These are phyloP conservation scores for Lepidurus couesii DNA, from an alignment of 1,140 invertebrate species.

Conservation along the genomic window DNA sequence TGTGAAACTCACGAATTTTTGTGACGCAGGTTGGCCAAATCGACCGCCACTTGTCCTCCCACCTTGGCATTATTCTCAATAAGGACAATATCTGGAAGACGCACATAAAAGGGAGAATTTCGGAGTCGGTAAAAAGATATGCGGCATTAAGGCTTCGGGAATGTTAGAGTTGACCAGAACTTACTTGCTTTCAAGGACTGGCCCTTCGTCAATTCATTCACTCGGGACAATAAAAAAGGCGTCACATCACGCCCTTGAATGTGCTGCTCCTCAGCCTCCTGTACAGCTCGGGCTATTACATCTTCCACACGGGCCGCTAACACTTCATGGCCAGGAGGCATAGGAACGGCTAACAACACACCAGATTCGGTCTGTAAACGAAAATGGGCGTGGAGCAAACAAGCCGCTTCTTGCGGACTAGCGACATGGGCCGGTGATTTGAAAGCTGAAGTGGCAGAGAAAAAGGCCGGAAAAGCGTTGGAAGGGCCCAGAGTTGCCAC, in stretches of 20 bases:
- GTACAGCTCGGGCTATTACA: constrained; percentile 67
- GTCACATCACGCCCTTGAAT: constrained; percentile 83
- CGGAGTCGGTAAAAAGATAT: background rate
- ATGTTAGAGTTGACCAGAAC: background rate
- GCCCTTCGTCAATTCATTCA: constrained; percentile 71
- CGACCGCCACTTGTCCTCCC: constrained; percentile 73
- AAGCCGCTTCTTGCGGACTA: constrained; percentile 60
- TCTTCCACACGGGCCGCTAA: constrained; percentile 48
- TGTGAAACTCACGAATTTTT: constrained; percentile 1
- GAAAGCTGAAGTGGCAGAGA: constrained; percentile 62
- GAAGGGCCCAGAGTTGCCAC: constrained; percentile 67
- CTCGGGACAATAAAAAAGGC: constrained; percentile 75
- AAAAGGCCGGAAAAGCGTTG: constrained; percentile 61
- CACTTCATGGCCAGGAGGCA: constrained; percentile 52
- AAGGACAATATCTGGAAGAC: constrained; percentile 68
- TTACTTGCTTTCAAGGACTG: constrained; percentile 72
- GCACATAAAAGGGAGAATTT: constrained; percentile 32
- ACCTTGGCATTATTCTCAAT: constrained; percentile 87
- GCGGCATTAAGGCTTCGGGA: too few species aligned
- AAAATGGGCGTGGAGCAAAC: constrained; percentile 55
- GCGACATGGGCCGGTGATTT: constrained; percentile 62
- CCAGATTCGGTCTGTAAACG: constrained; percentile 66
- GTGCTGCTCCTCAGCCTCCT: constrained; percentile 55
- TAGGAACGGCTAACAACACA: constrained; percentile 83
- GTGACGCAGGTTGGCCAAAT: constrained; percentile 47